Percentiles rank a stretch among this genome's conserved stretches.
Evolutionary conservation across 2,113 vertebrate species (phyloP).

Genomic region (Gracilinanus agilis): DNA sequence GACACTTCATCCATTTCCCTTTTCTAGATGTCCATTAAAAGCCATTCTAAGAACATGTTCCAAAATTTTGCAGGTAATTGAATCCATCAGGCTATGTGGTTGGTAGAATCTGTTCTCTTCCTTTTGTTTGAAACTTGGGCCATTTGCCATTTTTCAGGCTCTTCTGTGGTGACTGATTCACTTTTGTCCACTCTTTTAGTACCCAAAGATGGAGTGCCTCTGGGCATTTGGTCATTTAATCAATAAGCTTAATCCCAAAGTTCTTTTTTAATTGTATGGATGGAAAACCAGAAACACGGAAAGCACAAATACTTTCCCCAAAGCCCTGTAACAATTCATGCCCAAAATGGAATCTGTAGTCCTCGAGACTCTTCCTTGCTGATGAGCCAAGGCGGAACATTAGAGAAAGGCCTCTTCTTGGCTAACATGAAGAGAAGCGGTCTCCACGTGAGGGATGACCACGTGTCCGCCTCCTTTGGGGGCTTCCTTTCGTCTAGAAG

Average conservation of each 20-base stretch:
- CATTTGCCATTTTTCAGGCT: not conserved
- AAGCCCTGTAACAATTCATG: not conserved
- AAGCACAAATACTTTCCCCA: not conserved
- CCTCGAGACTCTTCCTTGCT: not conserved
- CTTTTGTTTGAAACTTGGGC: not conserved
- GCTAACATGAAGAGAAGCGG: not conserved
- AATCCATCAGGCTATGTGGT: no score
- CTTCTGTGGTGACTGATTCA: no score
- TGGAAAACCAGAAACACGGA: conserved; percentile 35
- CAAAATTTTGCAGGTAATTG: no score
- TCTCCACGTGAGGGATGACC: conserved; percentile 1
- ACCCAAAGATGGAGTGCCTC: no score
- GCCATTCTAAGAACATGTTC: no score
- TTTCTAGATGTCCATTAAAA: no score
- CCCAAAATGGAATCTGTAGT: not conserved
- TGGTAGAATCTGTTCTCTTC: no score
- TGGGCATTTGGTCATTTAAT: not conserved
- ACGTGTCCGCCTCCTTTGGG: conserved; percentile 1
- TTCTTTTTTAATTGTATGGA: conserved; percentile 21
- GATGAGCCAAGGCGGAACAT: not conserved
- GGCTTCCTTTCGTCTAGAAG: not conserved
- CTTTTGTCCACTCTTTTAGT: no score
- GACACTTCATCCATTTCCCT: no score
- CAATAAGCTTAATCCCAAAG: not conserved
- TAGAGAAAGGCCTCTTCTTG: conserved; percentile 10